phyloP scores from a whole-genome alignment of 2,113 vertebrate genomes.

The Himantopus leucocephalus region DNA sequence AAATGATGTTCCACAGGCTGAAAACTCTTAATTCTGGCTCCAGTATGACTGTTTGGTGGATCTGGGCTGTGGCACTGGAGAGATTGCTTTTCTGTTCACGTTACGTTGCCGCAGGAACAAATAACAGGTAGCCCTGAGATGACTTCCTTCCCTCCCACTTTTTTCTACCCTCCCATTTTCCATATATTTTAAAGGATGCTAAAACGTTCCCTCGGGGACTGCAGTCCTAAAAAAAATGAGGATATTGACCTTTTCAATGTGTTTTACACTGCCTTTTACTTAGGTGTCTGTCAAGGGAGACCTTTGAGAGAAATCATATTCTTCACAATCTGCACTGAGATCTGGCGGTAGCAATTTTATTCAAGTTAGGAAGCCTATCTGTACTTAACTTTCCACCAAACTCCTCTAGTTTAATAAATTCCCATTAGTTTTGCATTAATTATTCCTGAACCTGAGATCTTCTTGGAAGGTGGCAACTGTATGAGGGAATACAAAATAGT shows the following conservation, averaged over 20 bases:
- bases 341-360: neutral
- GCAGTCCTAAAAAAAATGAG: neutral
- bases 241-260: neutral
- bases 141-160: neutral
- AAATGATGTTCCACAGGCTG: neutral
- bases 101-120: neutral
- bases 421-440: neutral
- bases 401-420: neutral
- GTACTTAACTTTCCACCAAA: neutral
- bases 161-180: neutral
- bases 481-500: neutral
- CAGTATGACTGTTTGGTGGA: neutral
- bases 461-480: neutral
- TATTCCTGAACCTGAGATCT: neutral
- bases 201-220: neutral
- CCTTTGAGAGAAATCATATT: neutral
- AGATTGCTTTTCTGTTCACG: neutral
- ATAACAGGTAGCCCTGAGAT: neutral
- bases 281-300: neutral
- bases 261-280: slow-evolving; percentile 21
- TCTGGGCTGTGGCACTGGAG: neutral
- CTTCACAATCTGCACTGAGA: neutral
- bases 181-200: neutral
- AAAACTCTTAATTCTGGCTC: neutral
- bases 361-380: neutral